phyloP scores from a whole-genome alignment of 2,113 vertebrate species.

The Calidris pugnax region DNA sequence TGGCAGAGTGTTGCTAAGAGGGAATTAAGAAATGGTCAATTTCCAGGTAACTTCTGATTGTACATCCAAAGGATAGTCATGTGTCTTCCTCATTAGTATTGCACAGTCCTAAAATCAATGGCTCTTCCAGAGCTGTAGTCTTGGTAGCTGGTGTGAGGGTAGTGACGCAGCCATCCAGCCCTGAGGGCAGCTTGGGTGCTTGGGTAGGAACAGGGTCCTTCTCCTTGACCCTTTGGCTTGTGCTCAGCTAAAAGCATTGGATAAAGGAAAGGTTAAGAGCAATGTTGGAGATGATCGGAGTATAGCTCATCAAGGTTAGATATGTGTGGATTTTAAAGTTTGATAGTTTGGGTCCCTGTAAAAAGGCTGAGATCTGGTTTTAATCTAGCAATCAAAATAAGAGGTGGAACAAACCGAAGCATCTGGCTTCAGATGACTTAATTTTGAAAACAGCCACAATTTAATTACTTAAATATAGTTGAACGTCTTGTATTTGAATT shows the following conservation, averaged over 20 bases:
- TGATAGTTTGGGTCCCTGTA: neutral
- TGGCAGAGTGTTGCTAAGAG: neutral
- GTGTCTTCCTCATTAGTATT: neutral
- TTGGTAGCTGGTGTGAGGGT: neutral
- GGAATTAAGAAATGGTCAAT: neutral
- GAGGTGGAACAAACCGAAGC: neutral
- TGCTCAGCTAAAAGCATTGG: neutral
- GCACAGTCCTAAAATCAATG: neutral
- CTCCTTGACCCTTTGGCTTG: neutral
- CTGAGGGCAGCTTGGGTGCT: rapidly evolving
- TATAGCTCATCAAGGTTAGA: neutral
- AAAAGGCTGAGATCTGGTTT: neutral
- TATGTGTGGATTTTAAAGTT: neutral
- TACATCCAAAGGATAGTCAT: neutral
- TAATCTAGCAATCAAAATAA: neutral
- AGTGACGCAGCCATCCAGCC: neutral
- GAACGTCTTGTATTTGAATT: neutral
- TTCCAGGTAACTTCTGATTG: neutral
- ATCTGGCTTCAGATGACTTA: neutral
- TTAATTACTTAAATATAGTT: neutral
- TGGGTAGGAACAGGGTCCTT: neutral
- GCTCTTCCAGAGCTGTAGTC: neutral
- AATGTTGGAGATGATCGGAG: neutral
- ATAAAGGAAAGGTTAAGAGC: neutral
- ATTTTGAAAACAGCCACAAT: neutral